Percentiles rank a stretch among this genome's conserved stretches.
Evolutionary conservation across 2,113 vertebrate species (phyloP).

Genomic region (Catharus bicknelli): DNA sequence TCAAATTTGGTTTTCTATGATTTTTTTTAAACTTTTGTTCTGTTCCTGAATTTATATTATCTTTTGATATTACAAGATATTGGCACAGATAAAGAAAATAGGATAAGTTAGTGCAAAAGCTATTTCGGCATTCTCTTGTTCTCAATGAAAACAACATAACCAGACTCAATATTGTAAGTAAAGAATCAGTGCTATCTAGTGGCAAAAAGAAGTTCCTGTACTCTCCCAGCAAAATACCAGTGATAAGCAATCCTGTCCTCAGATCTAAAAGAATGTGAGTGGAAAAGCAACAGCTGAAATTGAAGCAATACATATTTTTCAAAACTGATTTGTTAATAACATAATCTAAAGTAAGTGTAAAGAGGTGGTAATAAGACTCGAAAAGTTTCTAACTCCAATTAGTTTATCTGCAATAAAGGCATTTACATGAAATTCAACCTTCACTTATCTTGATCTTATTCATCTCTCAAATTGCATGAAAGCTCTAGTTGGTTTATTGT

Average conservation of each 20-base stretch:
- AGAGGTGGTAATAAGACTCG: neutral
- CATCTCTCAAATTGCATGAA: neutral
- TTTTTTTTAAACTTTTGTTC: neutral
- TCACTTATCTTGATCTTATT: neutral
- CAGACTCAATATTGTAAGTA: neutral
- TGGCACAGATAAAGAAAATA: neutral
- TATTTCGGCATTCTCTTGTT: neutral
- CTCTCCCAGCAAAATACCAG: neutral
- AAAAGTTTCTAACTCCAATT: neutral
- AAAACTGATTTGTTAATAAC: neutral
- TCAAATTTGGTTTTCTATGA: neutral
- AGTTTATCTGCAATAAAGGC: neutral
- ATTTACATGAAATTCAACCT: neutral
- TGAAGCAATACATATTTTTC: neutral
- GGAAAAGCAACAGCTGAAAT: neutral
- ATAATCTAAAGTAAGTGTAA: neutral
- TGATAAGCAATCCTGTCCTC: neutral
- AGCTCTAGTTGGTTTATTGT: neutral
- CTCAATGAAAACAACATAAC: neutral
- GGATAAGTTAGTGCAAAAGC: neutral
- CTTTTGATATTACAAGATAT: neutral
- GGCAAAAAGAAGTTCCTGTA: constrained; percentile 54
- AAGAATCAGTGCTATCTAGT: constrained; percentile 72
- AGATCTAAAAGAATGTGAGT: neutral
- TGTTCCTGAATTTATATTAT: neutral